Base-by-base conservation (phyloP, 1,140 invertebrate species). In the Zelostemma sp. region DNA sequence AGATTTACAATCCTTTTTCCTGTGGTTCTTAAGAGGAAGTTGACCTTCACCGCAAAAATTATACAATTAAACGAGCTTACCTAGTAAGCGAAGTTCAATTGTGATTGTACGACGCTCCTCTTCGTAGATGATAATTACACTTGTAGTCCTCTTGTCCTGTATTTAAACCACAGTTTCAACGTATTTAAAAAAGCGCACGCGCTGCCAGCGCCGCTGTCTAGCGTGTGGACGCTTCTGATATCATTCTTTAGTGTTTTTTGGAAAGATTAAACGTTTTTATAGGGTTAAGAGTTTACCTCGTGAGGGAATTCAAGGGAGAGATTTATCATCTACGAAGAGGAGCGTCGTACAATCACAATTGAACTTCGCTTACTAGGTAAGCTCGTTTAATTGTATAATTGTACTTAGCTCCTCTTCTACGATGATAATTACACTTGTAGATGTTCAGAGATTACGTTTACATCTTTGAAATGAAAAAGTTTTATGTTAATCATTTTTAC, bases 381-480 rank as follows among this genome's bases (percentile, higher is more conserved):
- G 33, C 11, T 35, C 33, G 33, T 35, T 35, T 6, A 35, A 35
- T 6, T n/a, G 11, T 35, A 9, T n/a, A 35, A 35, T 35, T 35
- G 5, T 35, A 35, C n/a, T 35, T 9, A 9, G 16, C 54, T 56
- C 41, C 25, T 56, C 54, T 56, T 56, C 54, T 21, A 41, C 54
- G 33, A 28, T 28, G 25, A 4, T 49, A 46, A 49, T 58, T 18
- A 58, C 5, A 58, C 45, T 18, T 48, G 57, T 51, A 60, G 57
- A 60, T 60, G 57, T 60, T 60, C 33, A 51, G 51, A 60, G 57
- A 28, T 1, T 56, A 28, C 25, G 48, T n/a, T 60, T 60, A 53
- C 15, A 47, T n/a, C 8, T 45, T 8, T 16, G 18, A 18, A 47
- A 35, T 11, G 1, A 49, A 41, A 40, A 8, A 55, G 18, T 19